Evolutionary conservation across 2,797 vertebrate species (phyloP).

Genomic region (Argentina silus): DNA sequence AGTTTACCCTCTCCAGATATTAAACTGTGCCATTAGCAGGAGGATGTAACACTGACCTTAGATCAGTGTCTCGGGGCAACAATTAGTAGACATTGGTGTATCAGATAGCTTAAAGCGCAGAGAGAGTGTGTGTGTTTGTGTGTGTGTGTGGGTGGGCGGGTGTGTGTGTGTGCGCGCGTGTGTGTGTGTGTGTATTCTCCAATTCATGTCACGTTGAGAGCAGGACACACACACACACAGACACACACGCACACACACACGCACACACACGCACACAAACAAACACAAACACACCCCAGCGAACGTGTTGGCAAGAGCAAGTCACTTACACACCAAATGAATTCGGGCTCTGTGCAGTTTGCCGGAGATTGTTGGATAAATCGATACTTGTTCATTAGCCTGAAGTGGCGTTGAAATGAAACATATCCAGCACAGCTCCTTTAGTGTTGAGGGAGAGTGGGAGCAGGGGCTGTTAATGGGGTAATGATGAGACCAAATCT

Average conservation of each 20-base stretch:
- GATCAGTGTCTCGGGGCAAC: conserved; percentile 17
- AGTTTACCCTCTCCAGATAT: too few species aligned
- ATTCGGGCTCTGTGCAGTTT: conserved; percentile 58
- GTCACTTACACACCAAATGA: conserved; percentile 63
- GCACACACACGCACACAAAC: neutral
- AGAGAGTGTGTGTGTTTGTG: neutral
- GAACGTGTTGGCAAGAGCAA: conserved; percentile 47
- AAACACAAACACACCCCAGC: conserved; percentile 1
- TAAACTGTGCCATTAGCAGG: too few species aligned
- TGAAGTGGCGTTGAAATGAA: conserved; percentile 59
- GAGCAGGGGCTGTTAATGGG: conserved; percentile 48
- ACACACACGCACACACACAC: conserved; percentile 3
- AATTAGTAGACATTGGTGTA: too few species aligned
- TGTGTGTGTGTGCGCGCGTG: neutral
- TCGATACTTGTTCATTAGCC: conserved; percentile 68
- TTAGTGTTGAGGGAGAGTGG: conserved; percentile 21
- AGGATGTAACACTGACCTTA: neutral
- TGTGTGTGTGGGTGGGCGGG: neutral
- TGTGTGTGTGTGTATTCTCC: neutral
- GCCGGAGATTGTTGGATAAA: conserved; percentile 61
- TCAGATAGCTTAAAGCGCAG: too few species aligned
- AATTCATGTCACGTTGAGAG: neutral
- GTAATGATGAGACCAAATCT: conserved; percentile 53
- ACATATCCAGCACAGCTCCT: conserved; percentile 40
- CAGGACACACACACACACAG: neutral